Evolutionary conservation across 2,888 invertebrate species (phyloP).

Genomic region (Uloborus plumipes): DNA sequence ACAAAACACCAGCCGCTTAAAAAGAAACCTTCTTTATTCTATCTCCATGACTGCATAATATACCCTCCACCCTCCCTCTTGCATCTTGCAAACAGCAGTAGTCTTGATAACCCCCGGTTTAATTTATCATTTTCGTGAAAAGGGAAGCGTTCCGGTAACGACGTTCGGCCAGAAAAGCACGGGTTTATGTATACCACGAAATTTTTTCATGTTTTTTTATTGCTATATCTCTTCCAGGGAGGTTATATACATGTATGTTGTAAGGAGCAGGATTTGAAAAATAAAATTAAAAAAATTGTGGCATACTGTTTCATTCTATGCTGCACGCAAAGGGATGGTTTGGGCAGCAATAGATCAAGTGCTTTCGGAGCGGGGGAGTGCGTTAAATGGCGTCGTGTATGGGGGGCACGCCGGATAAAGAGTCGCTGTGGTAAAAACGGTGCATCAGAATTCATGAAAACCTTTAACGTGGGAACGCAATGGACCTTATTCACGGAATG

Average conservation of each 20-base stretch:
- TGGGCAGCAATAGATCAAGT: slow-evolving; percentile 58
- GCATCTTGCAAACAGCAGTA: slow-evolving; percentile 7
- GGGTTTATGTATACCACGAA: slow-evolving; percentile 44
- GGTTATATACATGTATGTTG: slow-evolving; percentile 24
- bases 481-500: no score
- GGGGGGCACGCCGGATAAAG: slow-evolving; percentile 32
- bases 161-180: slow-evolving; percentile 24
- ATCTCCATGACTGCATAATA: slow-evolving; percentile 59
- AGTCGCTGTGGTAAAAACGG: slow-evolving; percentile 60
- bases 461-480: slow-evolving; percentile 61
- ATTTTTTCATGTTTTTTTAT: slow-evolving; percentile 50
- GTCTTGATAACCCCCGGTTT: slow-evolving; percentile 39
- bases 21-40: slow-evolving; percentile 36
- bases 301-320: slow-evolving; percentile 63
- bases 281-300: no score
- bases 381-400: slow-evolving; percentile 1
- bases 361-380: slow-evolving; percentile 15
- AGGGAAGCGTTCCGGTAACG: slow-evolving; percentile 42
- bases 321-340: slow-evolving; percentile 48
- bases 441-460: slow-evolving; percentile 65
- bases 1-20: slow-evolving; percentile 39
- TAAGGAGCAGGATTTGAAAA: slow-evolving; percentile 20
- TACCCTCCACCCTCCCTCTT: slow-evolving; percentile 12
- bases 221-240: slow-evolving; percentile 31
- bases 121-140: slow-evolving; percentile 63